Evolutionary conservation across 2,797 vertebrate species (phyloP).

Genomic region (Potorous gilbertii): DNA sequence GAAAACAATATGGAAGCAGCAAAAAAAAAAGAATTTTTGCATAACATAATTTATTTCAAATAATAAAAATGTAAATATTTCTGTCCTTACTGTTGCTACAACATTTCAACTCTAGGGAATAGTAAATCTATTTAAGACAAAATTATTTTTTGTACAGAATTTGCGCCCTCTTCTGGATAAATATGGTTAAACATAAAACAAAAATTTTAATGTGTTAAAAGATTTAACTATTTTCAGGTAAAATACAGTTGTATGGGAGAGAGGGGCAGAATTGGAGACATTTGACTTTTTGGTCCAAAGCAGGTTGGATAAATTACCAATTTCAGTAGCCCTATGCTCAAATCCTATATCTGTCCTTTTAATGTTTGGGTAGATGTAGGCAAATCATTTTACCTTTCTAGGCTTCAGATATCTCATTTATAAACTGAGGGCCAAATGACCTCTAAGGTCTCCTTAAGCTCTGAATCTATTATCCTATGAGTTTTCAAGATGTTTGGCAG

Average conservation of each 20-base stretch:
- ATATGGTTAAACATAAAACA: constrained; percentile 53
- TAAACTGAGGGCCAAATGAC: not conserved
- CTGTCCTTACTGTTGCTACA: constrained; percentile 2
- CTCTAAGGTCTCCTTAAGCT: not conserved
- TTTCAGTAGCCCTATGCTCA: not conserved
- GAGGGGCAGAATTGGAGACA: not conserved
- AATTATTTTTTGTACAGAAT: constrained; percentile 49
- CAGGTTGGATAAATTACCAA: not conserved
- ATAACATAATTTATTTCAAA: not conserved
- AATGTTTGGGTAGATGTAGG: not conserved
- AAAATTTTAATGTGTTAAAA: constrained; percentile 27
- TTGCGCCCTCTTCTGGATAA: constrained; percentile 82
- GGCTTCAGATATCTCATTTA: not conserved
- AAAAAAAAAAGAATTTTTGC: not conserved
- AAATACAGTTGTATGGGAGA: not conserved
- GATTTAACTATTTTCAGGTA: not conserved
- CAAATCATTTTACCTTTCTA: not conserved
- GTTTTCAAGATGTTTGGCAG: not conserved
- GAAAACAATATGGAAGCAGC: constrained; percentile 3
- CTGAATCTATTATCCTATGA: not conserved
- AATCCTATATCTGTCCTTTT: not conserved
- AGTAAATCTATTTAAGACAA: not conserved
- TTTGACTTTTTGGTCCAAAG: not conserved
- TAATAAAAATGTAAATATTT: not conserved
- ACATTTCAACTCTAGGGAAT: not conserved